Base-by-base conservation (phyloP, 1,140 invertebrate genomes). In the Temnothorax curvispinosus region DNA sequence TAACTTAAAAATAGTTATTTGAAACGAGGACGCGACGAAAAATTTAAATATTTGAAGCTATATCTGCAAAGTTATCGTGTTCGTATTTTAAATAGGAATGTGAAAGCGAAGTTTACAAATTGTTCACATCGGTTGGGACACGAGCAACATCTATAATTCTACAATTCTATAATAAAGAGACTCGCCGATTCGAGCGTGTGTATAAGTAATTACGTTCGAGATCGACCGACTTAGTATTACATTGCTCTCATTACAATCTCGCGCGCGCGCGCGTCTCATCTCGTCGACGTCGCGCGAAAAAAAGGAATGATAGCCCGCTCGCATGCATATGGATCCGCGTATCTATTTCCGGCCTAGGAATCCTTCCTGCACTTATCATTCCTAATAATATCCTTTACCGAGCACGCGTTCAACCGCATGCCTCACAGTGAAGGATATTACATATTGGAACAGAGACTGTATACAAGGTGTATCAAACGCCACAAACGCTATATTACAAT, bases 311-410 rank as follows among this genome's bases (percentile, higher is more conserved):
- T 27, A 67, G 32, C 7, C 7, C 77, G n/a, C 5, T 6, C 6
- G 44, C 32, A 32, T 38, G 21, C 18, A 27, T 38, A 65, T 21
- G n/a, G n/a, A 67, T 67, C 6, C 62, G 35, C 76, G 44, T 52
- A 52, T 67, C 47, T 80, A 80, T 80, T 80, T 69, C 47, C 47
- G 62, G 13, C 35, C 13, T 6, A n/a, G 7, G 21, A 38, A 81
- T 56, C 64, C 21, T 69, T 18, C 9, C 47, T 81, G n/a, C 21
- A 54, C 64, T 81, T 69, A 81, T 77, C 74, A 62, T 81, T 81
- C 35, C 77, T 81, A 81, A 81, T 81, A 81, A 81, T 69, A 81
- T 86, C 44, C 67, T 84, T 38, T 56, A 47, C 27, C 41, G 67
- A 75, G 54, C 81, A 58, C 27, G 38, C 69, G 38, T 72, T 75